Evolutionary conservation across 2,888 invertebrate species (phyloP).

Genomic region (Mythimna impura): DNA sequence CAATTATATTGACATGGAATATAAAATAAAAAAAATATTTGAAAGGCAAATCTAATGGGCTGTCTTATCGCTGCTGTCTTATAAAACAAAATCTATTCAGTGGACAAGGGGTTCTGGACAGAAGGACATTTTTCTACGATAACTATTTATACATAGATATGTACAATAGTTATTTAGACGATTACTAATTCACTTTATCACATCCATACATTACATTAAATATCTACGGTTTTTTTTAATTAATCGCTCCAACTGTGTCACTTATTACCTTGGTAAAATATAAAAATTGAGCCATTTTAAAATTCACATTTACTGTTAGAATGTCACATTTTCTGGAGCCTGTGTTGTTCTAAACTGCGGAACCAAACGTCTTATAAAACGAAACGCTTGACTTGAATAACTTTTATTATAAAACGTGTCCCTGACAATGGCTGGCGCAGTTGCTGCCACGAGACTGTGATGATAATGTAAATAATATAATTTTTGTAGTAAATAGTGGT

Average conservation of each 20-base stretch:
- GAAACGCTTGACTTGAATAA: slow-evolving; percentile 30
- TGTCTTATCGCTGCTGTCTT: slow-evolving; percentile 5
- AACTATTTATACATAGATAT: no score
- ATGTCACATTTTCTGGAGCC: neutral
- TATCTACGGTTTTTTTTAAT: no score
- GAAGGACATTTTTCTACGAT: neutral
- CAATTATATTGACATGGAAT: slow-evolving; percentile 11
- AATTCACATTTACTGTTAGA: neutral
- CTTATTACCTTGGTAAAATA: no score
- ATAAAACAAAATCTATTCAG: neutral
- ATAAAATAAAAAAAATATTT: slow-evolving; percentile 11
- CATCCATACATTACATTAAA: neutral
- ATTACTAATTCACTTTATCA: no score
- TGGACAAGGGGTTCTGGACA: neutral
- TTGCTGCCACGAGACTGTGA: slow-evolving; percentile 15
- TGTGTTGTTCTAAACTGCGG: slow-evolving; percentile 4
- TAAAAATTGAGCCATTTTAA: neutral
- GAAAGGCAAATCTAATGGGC: neutral
- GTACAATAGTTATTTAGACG: no score
- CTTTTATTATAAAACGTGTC: slow-evolving; percentile 37
- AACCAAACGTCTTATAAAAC: slow-evolving; percentile 14
- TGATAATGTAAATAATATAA: slow-evolving; percentile 17
- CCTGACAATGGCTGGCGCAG: slow-evolving; percentile 23
- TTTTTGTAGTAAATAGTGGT: slow-evolving; percentile 18
- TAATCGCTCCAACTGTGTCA: no score